A percentile compares a stretch with the other conserved stretches of the same genome.
Conservation (phyloP, 2,797 vertebrate species). For the Helicolenus hilgendorfi region DNA sequence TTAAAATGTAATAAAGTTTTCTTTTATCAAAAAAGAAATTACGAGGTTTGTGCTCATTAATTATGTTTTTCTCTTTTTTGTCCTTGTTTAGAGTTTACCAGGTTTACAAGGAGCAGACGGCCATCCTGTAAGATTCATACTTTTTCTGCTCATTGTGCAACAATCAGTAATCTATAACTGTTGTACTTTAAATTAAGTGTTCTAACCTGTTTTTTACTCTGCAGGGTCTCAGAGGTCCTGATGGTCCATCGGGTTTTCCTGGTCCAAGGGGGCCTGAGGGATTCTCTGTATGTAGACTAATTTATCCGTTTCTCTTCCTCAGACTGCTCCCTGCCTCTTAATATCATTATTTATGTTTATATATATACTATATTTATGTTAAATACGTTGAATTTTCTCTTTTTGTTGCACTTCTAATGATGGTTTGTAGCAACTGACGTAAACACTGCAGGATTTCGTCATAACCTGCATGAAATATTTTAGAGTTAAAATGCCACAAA, state of each 20-base stretch:
- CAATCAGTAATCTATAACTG: not conserved
- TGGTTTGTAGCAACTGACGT: not conserved
- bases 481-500: not conserved
- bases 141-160: not conserved
- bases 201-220: slow-evolving; percentile 15
- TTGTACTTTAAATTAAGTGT: not conserved
- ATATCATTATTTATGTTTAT: not conserved
- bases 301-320: not conserved
- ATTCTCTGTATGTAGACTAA: slow-evolving; percentile 73
- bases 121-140: slow-evolving; percentile 86
- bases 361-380: not conserved
- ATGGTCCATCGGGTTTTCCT: slow-evolving; percentile 66
- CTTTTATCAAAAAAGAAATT: not conserved
- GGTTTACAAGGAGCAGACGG: slow-evolving; percentile 91
- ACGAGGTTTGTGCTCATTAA: not conserved
- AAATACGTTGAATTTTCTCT: not conserved
- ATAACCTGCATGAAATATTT: not conserved
- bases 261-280: slow-evolving; percentile 85
- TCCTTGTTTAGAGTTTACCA: slow-evolving; percentile 82
- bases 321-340: not conserved
- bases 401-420: not conserved
- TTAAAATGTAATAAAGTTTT: not conserved
- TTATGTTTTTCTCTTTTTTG: not conserved
- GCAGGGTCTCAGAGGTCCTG: slow-evolving; percentile 81
- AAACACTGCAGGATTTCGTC: not conserved